These are phyloP conservation scores for Phocides pigmalion DNA, from an alignment of 1,140 invertebrate genomes.

Conservation along the genomic window DNA sequence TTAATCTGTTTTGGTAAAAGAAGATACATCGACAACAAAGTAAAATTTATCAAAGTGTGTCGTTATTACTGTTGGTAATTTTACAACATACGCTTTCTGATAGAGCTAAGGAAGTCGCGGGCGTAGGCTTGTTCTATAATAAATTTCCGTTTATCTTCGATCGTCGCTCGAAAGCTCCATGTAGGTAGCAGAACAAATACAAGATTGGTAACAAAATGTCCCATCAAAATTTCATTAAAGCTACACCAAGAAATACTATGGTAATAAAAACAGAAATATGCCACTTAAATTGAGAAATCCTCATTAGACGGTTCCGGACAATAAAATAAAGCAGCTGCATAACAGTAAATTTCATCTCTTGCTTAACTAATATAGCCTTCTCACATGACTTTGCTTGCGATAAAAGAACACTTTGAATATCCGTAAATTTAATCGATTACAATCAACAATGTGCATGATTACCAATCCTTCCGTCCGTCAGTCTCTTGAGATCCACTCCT, in stretches of 20 bases:
- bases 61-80: too few species aligned
- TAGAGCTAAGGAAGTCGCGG: slow-evolving; percentile 26
- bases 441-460: too few species aligned
- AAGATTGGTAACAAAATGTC: slow-evolving; percentile 29
- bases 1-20: too few species aligned
- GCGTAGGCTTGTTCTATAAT: slow-evolving; percentile 24
- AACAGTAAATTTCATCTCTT: slow-evolving; percentile 10
- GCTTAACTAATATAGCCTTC: slow-evolving; percentile 3
- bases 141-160: slow-evolving; percentile 27
- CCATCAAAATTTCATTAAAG: slow-evolving; percentile 30
- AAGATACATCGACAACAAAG: neutral
- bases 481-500: too few species aligned
- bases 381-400: neutral
- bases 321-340: slow-evolving; percentile 19
- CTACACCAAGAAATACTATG: slow-evolving; percentile 19
- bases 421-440: too few species aligned
- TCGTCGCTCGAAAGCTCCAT: slow-evolving; percentile 9
- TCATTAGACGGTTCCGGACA: slow-evolving; percentile 31
- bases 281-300: slow-evolving; percentile 24
- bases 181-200: slow-evolving; percentile 26
- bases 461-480: too few species aligned
- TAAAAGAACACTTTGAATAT: neutral
- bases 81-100: slow-evolving; percentile 10
- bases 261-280: slow-evolving; percentile 29
- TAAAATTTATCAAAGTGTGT: too few species aligned